A percentile compares a stretch with the other conserved stretches of the same genome.
phyloP scores from a whole-genome alignment of 2,797 vertebrate species.

The Setipinna tenuifilis region DNA sequence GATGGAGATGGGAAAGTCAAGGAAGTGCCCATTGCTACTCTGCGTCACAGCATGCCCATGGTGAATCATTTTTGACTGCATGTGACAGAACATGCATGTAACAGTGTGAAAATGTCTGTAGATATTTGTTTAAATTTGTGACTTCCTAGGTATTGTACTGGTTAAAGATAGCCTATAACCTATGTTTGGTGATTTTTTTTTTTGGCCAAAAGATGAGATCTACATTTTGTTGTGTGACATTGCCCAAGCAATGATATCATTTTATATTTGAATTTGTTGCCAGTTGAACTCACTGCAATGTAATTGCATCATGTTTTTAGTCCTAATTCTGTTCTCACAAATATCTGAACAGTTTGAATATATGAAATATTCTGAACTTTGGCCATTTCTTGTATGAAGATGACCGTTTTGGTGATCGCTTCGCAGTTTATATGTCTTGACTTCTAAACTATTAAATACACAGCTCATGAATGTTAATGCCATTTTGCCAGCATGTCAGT shows the following conservation, averaged over 20 bases:
- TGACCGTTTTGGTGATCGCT: no score
- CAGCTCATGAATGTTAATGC: background rate
- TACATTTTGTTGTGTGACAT: background rate
- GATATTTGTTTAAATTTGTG: background rate
- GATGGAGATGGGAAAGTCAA: constrained; percentile 52
- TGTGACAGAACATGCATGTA: background rate
- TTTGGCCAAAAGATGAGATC: no score
- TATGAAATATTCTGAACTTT: background rate
- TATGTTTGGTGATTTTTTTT: background rate
- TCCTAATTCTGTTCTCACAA: background rate
- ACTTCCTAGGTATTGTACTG: background rate
- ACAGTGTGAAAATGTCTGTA: background rate
- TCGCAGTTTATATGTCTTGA: no score
- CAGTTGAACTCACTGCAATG: no score
- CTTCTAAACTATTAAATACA: no score
- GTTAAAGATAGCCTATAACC: background rate
- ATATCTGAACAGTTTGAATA: background rate
- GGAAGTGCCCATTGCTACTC: constrained; percentile 59
- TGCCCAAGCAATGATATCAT: background rate
- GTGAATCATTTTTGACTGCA: constrained; percentile 51
- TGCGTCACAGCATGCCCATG: constrained; percentile 68
- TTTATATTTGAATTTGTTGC: no score
- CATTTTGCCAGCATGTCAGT: constrained; percentile 7
- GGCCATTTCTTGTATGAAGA: background rate
- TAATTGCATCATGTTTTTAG: background rate